Percentiles rank a stretch among this genome's conserved stretches.
phyloP scores from a whole-genome alignment of 2,888 invertebrate species.

The Acanthacorydalis orientalis region DNA sequence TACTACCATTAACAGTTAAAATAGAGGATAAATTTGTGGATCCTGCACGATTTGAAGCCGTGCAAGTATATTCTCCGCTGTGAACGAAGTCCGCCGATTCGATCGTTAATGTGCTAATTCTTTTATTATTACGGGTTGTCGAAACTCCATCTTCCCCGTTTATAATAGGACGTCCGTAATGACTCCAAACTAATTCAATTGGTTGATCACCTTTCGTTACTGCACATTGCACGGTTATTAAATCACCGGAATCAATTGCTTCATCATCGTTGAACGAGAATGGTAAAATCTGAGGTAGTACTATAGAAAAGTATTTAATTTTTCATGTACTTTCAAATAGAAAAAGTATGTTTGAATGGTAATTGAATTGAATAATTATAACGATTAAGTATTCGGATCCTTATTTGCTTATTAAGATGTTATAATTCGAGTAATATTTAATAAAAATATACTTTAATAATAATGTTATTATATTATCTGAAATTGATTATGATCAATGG shows the following conservation, averaged over 20 bases:
- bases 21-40: conserved; percentile 29
- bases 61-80: conserved; percentile 46
- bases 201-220: conserved; percentile 61
- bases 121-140: conserved; percentile 25
- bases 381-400: too few relatives aligned
- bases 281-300: conserved; percentile 34
- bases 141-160: conserved; percentile 17
- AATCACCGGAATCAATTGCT: conserved; percentile 49
- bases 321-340: background rate
- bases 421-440: too few relatives aligned
- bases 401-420: too few relatives aligned
- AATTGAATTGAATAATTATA: too few relatives aligned
- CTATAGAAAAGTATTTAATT: conserved; percentile 23
- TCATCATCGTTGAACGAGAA: conserved; percentile 31
- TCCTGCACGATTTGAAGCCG: conserved; percentile 41
- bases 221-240: conserved; percentile 48
- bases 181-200: conserved; percentile 53
- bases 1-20: conserved; percentile 22
- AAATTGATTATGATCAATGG: too few relatives aligned
- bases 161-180: conserved; percentile 40
- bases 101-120: conserved; percentile 40
- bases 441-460: too few relatives aligned
- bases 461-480: too few relatives aligned
- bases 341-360: background rate
- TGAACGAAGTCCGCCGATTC: conserved; percentile 42